Percentiles rank a stretch among this genome's conserved stretches.
Evolutionary conservation across 2,113 vertebrate genomes (phyloP).

Genomic region (Platichthys stellatus): DNA sequence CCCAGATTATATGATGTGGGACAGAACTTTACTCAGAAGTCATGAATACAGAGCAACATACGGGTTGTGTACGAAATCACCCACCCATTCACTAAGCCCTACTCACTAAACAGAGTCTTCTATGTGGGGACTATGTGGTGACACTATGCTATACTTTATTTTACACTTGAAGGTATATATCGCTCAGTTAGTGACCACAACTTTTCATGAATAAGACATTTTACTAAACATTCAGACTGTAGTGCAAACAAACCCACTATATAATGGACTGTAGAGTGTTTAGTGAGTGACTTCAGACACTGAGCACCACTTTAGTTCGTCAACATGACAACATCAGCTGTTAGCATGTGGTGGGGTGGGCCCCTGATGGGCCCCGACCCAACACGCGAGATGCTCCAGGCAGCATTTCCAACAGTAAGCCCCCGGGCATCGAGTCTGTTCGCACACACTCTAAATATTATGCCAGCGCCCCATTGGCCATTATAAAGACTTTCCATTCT

Average conservation of each 20-base stretch:
- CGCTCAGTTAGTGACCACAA: background rate
- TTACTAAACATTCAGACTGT: too few species aligned
- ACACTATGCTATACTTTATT: too few species aligned
- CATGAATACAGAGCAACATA: constrained; percentile 42
- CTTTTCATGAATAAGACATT: background rate
- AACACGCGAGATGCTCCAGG: constrained; percentile 1
- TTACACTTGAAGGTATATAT: too few species aligned
- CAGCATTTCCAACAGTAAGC: constrained; percentile 42
- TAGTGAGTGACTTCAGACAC: too few species aligned
- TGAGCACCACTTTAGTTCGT: background rate
- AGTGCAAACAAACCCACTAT: too few species aligned
- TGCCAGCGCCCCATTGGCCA: constrained; percentile 44
- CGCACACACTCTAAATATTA: constrained; percentile 59
- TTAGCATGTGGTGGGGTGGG: background rate
- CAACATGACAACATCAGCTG: constrained; percentile 15
- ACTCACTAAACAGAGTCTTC: too few species aligned
- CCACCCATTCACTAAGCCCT: background rate
- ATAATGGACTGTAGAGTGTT: too few species aligned
- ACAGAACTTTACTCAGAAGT: constrained; percentile 53
- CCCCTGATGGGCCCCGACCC: constrained; percentile 19
- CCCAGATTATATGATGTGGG: constrained; percentile 56
- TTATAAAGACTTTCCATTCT: constrained; percentile 72
- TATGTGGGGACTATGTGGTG: too few species aligned
- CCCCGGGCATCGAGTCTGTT: constrained; percentile 23
- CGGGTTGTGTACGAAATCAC: background rate